These are phyloP conservation scores for Cheilosia urbana DNA, from an alignment of 2,888 invertebrate species.

Conservation along the genomic window DNA sequence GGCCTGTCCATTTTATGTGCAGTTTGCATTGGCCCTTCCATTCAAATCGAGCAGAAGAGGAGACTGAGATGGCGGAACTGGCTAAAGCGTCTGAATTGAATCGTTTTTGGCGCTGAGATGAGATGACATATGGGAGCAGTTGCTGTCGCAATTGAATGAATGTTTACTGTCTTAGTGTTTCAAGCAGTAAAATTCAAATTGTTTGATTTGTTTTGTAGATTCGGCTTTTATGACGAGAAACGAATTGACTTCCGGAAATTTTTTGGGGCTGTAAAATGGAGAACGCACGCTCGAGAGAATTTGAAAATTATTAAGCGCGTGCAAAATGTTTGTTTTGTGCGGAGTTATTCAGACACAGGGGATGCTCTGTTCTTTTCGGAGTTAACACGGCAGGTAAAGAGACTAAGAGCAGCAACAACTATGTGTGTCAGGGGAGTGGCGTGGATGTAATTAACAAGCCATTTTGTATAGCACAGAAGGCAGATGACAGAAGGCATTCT, in stretches of 20 bases:
- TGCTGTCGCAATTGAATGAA: conserved; percentile 17
- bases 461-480: no score
- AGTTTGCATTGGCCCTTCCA: no score
- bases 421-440: no score
- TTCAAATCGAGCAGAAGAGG: background rate
- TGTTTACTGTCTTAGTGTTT: conserved; percentile 3
- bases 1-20: conserved; percentile 1
- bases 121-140: background rate
- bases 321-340: no score
- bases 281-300: background rate
- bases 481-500: no score
- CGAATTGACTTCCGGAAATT: conserved; percentile 21
- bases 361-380: no score
- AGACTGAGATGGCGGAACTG: conserved; percentile 37
- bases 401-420: no score
- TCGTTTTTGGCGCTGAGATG: background rate
- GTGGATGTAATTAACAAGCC: no score
- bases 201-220: background rate
- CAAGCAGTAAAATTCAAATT: conserved; percentile 11
- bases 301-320: background rate
- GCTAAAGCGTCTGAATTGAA: conserved; percentile 26
- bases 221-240: background rate
- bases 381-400: no score
- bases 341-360: no score
- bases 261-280: background rate